Conservation (phyloP, 1,140 invertebrate species). For the Diuraphis noxia region DNA sequence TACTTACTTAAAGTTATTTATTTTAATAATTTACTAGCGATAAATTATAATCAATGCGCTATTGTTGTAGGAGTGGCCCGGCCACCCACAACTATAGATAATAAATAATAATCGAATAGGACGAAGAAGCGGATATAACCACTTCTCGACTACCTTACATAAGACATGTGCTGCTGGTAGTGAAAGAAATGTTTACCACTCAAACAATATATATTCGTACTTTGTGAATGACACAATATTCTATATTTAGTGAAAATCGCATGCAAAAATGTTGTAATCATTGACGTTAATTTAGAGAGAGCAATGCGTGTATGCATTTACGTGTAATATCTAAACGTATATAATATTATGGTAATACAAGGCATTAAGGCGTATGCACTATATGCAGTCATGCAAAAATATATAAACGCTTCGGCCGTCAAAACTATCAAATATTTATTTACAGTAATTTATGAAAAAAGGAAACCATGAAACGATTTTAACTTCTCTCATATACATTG, state of each 20-base stretch:
- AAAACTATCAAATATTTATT: neutral
- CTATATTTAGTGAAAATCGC: neutral
- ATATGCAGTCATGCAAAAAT: neutral
- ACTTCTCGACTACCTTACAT: neutral
- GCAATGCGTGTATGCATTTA: neutral
- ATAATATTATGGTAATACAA: too few relatives aligned
- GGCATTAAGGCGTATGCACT: neutral
- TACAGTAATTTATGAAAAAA: neutral
- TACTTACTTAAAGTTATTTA: too few relatives aligned
- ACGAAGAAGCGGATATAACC: neutral
- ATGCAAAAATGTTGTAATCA: neutral
- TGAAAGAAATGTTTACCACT: neutral
- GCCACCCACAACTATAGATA: neutral
- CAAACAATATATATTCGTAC: neutral
- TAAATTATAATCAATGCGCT: neutral
- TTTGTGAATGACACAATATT: neutral
- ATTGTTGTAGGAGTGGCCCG: neutral
- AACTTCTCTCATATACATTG: neutral
- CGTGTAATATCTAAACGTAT: neutral
- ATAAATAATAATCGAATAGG: neutral
- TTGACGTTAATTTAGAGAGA: neutral
- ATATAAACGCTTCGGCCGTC: neutral
- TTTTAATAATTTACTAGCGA: neutral
- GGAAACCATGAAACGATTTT: neutral
- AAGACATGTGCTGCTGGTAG: neutral